Conservation (phyloP, 1,140 invertebrate genomes). For the Hydropsyche tenuis region DNA sequence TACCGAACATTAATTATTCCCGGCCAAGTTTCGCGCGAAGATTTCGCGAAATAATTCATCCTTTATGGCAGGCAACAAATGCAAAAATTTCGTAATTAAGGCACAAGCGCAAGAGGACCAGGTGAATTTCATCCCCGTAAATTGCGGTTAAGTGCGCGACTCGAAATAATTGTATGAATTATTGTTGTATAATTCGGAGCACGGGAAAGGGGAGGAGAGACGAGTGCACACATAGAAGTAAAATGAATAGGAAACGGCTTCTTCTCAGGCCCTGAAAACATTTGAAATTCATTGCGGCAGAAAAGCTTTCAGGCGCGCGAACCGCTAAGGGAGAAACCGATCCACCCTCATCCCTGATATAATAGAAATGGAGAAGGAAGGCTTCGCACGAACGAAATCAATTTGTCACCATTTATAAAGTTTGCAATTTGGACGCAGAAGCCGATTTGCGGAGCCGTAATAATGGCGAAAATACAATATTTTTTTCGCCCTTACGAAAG, state of each 20-base stretch:
- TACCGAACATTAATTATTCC: too few relatives aligned
- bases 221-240: too few relatives aligned
- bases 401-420: slow-evolving; percentile 20
- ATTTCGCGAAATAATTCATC: too few relatives aligned
- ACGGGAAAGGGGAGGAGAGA: background rate
- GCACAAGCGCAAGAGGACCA: background rate
- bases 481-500: too few relatives aligned
- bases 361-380: background rate
- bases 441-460: background rate
- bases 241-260: background rate
- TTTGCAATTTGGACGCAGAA: slow-evolving; percentile 6
- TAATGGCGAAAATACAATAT: background rate
- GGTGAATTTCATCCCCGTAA: slow-evolving; percentile 35
- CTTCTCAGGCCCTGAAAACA: background rate
- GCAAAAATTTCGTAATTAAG: too few relatives aligned
- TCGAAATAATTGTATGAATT: slow-evolving; percentile 40
- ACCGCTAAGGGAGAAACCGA: background rate
- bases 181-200: slow-evolving; percentile 35
- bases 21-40: too few relatives aligned
- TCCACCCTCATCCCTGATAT: background rate
- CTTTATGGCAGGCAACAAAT: too few relatives aligned
- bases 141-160: slow-evolving; percentile 23
- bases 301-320: slow-evolving; percentile 4
- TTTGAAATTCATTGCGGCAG: slow-evolving; percentile 17
- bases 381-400: slow-evolving; percentile 11